Conservation (phyloP, 2,888 invertebrate genomes). For the Hydrotaea cyrtoneurina region DNA sequence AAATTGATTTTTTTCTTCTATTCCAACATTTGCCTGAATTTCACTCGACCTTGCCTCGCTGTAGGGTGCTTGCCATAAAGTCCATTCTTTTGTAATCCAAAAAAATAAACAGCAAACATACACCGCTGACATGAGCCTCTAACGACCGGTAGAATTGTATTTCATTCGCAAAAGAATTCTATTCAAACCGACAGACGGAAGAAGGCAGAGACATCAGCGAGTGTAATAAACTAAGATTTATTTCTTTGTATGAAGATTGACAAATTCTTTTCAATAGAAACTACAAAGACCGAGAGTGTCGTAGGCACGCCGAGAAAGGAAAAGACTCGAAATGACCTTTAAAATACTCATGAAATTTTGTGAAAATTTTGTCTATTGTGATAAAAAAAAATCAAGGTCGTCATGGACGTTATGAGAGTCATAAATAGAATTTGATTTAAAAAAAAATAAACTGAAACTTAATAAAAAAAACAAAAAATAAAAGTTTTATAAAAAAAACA, state of each 20-base stretch:
- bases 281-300: background rate
- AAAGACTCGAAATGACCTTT: background rate
- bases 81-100: too few species aligned
- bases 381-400: too few species aligned
- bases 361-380: background rate
- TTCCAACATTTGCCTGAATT: too few species aligned
- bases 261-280: background rate
- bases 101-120: constrained; percentile 6
- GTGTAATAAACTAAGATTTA: constrained; percentile 52
- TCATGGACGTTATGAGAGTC: background rate
- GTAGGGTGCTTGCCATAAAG: too few species aligned
- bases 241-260: background rate
- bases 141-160: background rate
- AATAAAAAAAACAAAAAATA: too few species aligned
- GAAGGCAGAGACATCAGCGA: constrained; percentile 20
- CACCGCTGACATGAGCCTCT: background rate
- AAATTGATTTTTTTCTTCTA: too few species aligned
- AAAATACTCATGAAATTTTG: background rate
- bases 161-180: background rate
- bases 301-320: background rate
- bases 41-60: too few species aligned
- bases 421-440: too few species aligned
- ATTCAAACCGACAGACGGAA: constrained; percentile 15
- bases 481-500: too few species aligned
- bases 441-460: too few species aligned